Base-by-base conservation (phyloP, 1,140 invertebrate species). In the Halictus rubicundus region DNA sequence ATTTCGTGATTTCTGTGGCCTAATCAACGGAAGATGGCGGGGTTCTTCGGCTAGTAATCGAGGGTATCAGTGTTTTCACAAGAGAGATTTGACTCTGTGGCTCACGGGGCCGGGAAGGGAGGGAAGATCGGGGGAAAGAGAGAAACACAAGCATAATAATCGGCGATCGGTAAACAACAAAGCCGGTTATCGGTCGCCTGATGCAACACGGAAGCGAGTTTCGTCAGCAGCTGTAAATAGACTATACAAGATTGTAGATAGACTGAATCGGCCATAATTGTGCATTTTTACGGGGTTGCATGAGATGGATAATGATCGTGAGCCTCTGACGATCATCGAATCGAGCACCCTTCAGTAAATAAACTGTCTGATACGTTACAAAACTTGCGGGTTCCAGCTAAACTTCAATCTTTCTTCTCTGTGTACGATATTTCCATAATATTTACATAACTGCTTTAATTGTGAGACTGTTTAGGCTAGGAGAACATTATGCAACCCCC, bases 171-270 rank as follows among this genome's bases (percentile, higher is more conserved):
- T 86, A 86, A 83, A 88, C 75, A 81, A 84, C 74, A 69, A 83
- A 80, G 61, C 42, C 54, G 61, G 66, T 87, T 89, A 89, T 88
- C 87, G 78, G 81, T 66, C 57, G 85, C 80, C 89, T 92, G 91
- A 92, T 90, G 91, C 91, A 92, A 92, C 84, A 79, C 88, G 89
- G 90, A 91, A 90, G 82, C 82, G 78, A 73, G 87, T 92, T 92
- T 92, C 92, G 88, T 92, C 91, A 92, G 88, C 88, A 83, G 71
- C 73, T 66, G 73, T 66, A 86, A 86, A 86, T 82, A 82, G 83
- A 86, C 71, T 60, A 73, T 72, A 25, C 61, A 57, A 19, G 46
- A 82, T 60, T 66, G 71, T 52, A 82, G 75, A 85, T 85, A 85
- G 68, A 82, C 75, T 39, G 79, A 76, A 81, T 76, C 75, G 49